A percentile compares a stretch with the other conserved stretches of the same genome.
phyloP scores from a whole-genome alignment of 2,113 vertebrate species.

The pig (Sus scrofa) region DNA sequence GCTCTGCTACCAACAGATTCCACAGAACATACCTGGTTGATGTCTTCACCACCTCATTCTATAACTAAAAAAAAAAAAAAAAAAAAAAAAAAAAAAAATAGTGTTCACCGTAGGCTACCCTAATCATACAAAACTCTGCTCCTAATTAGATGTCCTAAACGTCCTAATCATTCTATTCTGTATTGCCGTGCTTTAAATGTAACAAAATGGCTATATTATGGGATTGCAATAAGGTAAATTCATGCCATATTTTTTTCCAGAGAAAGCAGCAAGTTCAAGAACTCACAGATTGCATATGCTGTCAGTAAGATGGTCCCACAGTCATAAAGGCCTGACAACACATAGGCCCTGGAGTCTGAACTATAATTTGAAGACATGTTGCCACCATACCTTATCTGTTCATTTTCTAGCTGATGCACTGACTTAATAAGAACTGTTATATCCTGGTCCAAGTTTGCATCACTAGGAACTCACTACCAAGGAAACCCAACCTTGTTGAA shows the following conservation, averaged over 20 bases:
- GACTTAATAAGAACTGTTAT: slow-evolving; percentile 61
- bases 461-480: slow-evolving; percentile 56
- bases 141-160: not conserved
- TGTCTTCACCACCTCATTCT: not conserved
- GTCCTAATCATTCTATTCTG: not conserved
- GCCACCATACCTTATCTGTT: slow-evolving; percentile 60
- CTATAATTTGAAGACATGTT: slow-evolving; percentile 49
- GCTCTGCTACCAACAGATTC: not conserved
- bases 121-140: not conserved
- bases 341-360: slow-evolving; percentile 49
- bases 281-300: not conserved
- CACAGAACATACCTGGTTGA: not conserved
- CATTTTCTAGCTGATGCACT: slow-evolving; percentile 34
- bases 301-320: not conserved
- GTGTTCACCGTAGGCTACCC: not conserved
- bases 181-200: not conserved
- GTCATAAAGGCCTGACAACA: slow-evolving; percentile 34
- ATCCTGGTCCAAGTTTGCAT: slow-evolving; percentile 58
- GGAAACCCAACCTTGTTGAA: slow-evolving; percentile 59
- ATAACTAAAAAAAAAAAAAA: not conserved
- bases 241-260: not conserved
- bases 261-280: not conserved
- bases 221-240: not conserved
- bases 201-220: not conserved
- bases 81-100: not conserved